A percentile compares a stretch with the other conserved stretches of the same genome.
Evolutionary conservation across 2,888 invertebrate genomes (phyloP).

Genomic region (Thera obeliscata): DNA sequence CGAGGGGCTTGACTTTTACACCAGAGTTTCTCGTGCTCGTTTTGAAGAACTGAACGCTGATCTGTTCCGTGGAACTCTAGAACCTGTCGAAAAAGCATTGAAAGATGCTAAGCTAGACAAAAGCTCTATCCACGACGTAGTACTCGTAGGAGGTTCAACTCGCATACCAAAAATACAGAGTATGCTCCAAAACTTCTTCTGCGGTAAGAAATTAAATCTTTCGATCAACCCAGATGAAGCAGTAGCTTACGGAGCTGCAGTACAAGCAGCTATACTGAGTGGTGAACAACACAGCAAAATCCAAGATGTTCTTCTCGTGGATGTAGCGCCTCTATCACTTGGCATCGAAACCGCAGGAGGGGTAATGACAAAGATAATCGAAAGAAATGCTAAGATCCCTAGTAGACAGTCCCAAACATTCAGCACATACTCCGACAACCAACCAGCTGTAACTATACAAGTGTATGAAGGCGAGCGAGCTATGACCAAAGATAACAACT

Average conservation of each 20-base stretch:
- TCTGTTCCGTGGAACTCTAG: constrained; percentile 88
- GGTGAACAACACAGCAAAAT: constrained; percentile 90
- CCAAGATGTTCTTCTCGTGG: constrained; percentile 86
- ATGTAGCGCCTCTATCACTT: constrained; percentile 86
- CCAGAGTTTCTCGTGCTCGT: constrained; percentile 88
- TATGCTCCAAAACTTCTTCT: constrained; percentile 90
- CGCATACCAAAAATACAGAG: constrained; percentile 92
- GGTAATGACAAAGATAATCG: constrained; percentile 90
- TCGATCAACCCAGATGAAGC: constrained; percentile 93
- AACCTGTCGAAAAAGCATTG: constrained; percentile 91
- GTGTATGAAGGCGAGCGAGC: constrained; percentile 91
- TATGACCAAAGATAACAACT: constrained; percentile 92
- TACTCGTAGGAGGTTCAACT: constrained; percentile 92
- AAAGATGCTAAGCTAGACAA: constrained; percentile 92
- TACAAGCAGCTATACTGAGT: constrained; percentile 89
- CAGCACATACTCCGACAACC: constrained; percentile 92
- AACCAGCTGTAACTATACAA: constrained; percentile 89
- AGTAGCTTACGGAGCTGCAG: constrained; percentile 91
- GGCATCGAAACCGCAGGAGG: constrained; percentile 92
- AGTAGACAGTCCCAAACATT: constrained; percentile 89
- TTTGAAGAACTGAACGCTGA: constrained; percentile 91
- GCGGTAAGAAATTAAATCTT: constrained; percentile 88
- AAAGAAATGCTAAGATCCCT: constrained; percentile 88
- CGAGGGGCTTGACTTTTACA: constrained; percentile 89
- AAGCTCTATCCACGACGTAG: constrained; percentile 89